Evolutionary conservation across 2,113 vertebrate species (phyloP).

Genomic region (Phalacrocorax carbo): DNA sequence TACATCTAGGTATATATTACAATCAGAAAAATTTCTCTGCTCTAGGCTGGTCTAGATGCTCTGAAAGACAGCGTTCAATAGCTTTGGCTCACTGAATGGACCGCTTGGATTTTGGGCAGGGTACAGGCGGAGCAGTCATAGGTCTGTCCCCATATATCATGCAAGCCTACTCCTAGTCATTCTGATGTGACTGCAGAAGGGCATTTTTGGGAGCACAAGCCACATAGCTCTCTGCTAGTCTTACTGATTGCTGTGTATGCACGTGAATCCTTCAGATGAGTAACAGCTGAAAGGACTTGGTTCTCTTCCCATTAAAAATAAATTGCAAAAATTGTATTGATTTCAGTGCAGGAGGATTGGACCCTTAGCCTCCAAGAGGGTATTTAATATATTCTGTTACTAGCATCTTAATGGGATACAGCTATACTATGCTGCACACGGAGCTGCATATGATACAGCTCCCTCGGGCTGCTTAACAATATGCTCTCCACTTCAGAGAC

Average conservation of each 20-base stretch:
- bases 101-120: background rate
- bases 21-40: background rate
- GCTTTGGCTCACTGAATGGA: background rate
- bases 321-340: constrained; percentile 45
- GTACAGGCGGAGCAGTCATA: rapidly evolving
- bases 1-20: background rate
- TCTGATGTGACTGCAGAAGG: background rate
- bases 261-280: background rate
- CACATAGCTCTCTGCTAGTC: background rate
- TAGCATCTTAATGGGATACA: constrained; percentile 57
- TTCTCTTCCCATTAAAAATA: constrained; percentile 28
- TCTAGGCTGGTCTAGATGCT: background rate
- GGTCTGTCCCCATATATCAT: background rate
- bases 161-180: background rate
- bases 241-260: background rate
- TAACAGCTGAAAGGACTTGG: background rate
- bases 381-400: constrained; percentile 45
- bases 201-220: background rate
- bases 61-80: rapidly evolving
- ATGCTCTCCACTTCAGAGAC: constrained; percentile 46
- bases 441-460: constrained; percentile 37
- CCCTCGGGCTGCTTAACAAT: constrained; percentile 48
- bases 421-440: background rate
- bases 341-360: background rate
- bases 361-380: constrained; percentile 12